phyloP scores from a whole-genome alignment of 23 tunicate species.

The Halocynthia aurantium region DNA sequence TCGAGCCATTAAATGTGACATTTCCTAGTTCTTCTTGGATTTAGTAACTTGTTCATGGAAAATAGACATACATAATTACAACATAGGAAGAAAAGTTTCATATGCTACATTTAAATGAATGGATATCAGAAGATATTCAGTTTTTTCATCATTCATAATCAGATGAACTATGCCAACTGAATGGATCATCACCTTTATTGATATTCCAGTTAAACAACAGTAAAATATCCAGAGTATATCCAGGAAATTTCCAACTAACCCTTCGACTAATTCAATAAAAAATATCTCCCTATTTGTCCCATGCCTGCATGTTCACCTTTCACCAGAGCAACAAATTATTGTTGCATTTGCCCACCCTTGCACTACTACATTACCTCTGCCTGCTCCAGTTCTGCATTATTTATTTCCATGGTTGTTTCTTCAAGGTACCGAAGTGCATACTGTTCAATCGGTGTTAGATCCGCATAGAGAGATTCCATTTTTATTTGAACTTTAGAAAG shows the following conservation, averaged over 20 bases:
- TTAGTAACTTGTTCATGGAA: slow-evolving; percentile 51
- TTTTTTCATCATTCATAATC: slow-evolving; percentile 10
- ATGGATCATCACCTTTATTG: slow-evolving; percentile 4
- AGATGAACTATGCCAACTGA: slow-evolving; percentile 29
- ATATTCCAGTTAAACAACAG: no score
- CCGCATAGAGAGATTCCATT: slow-evolving; percentile 56
- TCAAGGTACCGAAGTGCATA: slow-evolving; percentile 71
- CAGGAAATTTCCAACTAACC: no score
- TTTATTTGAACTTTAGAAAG: slow-evolving; percentile 44
- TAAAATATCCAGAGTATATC: no score
- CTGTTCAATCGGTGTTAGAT: slow-evolving; percentile 62
- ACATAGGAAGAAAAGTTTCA: neutral
- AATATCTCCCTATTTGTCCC: no score
- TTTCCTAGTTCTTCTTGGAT: slow-evolving; percentile 90
- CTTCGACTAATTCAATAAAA: no score
- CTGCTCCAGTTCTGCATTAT: slow-evolving; percentile 45
- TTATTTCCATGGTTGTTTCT: slow-evolving; percentile 40
- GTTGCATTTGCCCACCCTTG: no score
- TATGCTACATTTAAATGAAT: no score
- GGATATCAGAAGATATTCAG: slow-evolving; percentile 5
- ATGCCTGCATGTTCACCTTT: no score
- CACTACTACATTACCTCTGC: slow-evolving; percentile 45
- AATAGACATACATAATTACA: neutral
- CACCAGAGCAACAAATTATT: no score
- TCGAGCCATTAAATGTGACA: slow-evolving; percentile 66